These are phyloP conservation scores for Aleadryas rufinucha DNA, from an alignment of 2,113 vertebrate species.

Conservation along the genomic window DNA sequence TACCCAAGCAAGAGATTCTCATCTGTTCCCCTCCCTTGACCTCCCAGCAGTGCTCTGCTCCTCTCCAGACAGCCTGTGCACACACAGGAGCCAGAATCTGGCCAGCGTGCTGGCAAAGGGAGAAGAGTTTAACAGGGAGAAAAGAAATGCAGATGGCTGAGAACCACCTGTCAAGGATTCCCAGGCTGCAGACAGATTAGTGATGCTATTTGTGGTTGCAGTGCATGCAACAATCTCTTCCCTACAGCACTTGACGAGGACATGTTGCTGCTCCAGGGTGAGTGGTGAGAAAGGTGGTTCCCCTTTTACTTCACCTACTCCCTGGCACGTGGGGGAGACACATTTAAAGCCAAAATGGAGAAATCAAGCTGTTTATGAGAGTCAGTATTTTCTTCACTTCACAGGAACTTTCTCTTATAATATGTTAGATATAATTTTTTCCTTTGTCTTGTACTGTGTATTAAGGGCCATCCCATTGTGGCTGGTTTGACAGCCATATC, in stretches of 20 bases:
- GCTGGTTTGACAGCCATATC: not conserved
- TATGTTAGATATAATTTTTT: not conserved
- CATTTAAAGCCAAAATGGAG: not conserved
- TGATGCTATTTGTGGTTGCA: not conserved
- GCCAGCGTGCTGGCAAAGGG: not conserved
- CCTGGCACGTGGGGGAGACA: not conserved
- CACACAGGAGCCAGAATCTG: not conserved
- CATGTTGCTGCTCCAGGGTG: not conserved
- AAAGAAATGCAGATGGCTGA: not conserved
- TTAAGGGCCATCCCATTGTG: not conserved
- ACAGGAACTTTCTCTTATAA: not conserved
- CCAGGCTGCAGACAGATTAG: not conserved
- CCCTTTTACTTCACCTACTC: not conserved
- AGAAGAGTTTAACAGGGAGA: not conserved
- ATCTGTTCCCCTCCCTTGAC: not conserved
- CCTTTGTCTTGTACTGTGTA: not conserved
- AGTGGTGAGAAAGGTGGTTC: not conserved
- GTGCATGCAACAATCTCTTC: not conserved
- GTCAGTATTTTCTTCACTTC: not conserved
- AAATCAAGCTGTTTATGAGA: not conserved
- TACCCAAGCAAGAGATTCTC: not conserved
- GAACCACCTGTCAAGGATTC: not conserved
- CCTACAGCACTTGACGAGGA: not conserved
- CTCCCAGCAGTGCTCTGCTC: fast-evolving
- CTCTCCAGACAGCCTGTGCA: not conserved